Conservation (phyloP, 1,140 invertebrate genomes). For the Trinorchestia longiramus region DNA sequence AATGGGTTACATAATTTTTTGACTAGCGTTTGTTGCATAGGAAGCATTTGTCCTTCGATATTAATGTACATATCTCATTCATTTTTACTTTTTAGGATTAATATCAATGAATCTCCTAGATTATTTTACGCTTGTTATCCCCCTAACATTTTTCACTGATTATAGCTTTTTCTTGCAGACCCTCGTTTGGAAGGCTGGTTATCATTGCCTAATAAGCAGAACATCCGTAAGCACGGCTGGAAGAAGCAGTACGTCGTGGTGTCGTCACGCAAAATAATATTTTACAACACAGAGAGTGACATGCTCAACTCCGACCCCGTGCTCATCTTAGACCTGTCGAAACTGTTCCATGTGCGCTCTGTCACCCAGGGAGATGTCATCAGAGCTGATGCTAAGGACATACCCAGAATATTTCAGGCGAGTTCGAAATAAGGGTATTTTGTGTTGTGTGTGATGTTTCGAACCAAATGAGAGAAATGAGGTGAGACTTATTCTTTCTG, state of each 20-base stretch:
- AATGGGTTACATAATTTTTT: too few relatives aligned
- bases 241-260: slow-evolving; percentile 97
- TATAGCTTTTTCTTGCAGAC: slow-evolving; percentile 70
- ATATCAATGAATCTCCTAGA: too few relatives aligned
- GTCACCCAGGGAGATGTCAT: slow-evolving; percentile 99
- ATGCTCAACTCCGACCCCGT: slow-evolving; percentile 95
- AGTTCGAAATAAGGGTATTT: too few relatives aligned
- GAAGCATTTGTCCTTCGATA: too few relatives aligned
- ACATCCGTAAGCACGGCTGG: slow-evolving; percentile 95
- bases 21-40: too few relatives aligned
- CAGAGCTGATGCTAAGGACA: slow-evolving; percentile 97
- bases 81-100: too few relatives aligned
- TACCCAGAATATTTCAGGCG: slow-evolving; percentile 98
- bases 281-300: slow-evolving; percentile 95
- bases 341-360: slow-evolving; percentile 97
- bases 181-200: slow-evolving; percentile 94
- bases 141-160: neutral
- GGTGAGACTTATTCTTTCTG: neutral
- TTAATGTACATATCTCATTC: too few relatives aligned
- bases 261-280: slow-evolving; percentile 96
- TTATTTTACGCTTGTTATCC: too few relatives aligned
- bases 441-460: too few relatives aligned
- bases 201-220: slow-evolving; percentile 94
- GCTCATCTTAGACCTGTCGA: slow-evolving; percentile 91
- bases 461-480: neutral